Base-by-base conservation (phyloP, 1,140 invertebrate species). In the Archivesica marissinica region DNA sequence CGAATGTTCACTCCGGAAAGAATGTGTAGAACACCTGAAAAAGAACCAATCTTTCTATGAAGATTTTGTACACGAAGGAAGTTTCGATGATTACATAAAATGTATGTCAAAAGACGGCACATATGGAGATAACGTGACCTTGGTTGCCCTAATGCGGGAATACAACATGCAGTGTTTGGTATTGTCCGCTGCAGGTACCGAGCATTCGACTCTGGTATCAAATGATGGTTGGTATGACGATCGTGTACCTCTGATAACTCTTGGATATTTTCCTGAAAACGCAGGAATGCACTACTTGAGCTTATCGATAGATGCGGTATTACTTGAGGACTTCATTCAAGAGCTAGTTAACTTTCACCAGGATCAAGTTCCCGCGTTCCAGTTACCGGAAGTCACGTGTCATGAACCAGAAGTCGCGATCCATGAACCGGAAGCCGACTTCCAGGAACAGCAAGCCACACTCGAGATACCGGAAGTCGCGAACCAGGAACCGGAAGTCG, bases 41-140 rank as follows among this genome's bases (percentile, higher is more conserved):
- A n/a, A 38, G 23, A 13, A 59, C 2, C 23, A 59, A 15, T 20
- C 44, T n/a, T 75, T 75, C 41, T 78, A 78, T 41, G 6, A n/a
- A 64, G 38, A 78, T 15, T 64, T 64, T 30, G 56, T 78, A 25
- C 59, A 61, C 23, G 35, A 38, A 1, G 28, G 11, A 28, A 59
- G 13, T 28, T 78, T n/a, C 47, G 54, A 64, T 1, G 76, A 78
- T 2, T 78, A 78, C 20, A 2, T 76, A 15, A 6, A 3, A 0
- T 17, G 17, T 28, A 76, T 78, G 54, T 3, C 54, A 15, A 35
- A 23, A 11, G 76, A 64, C 17, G n/a, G 76, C 38, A n/a, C 3
- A 9, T 78, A 78, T 64, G 76, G 76, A 28, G 38, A 64, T 78
- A 78, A 64, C 66, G 35, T 78, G 15, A 78, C 76, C 35, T 23